These are phyloP conservation scores for Lasioglossum villosulum DNA, from an alignment of 2,888 invertebrate genomes.

Conservation along the genomic window DNA sequence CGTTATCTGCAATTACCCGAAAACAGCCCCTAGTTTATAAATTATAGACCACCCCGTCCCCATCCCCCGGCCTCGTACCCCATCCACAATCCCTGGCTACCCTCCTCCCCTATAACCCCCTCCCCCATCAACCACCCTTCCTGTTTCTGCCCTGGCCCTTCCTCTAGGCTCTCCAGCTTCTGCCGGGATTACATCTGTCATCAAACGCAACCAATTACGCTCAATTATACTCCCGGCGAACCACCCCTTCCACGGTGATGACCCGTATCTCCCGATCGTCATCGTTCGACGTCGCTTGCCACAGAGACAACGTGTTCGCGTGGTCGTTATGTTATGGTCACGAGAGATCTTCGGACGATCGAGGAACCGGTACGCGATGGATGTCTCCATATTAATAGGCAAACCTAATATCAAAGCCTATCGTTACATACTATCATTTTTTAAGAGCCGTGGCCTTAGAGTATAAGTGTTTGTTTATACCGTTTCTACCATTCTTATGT, in stretches of 20 bases:
- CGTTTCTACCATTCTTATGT: no score
- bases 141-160: neutral
- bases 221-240: conserved; percentile 76
- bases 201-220: conserved; percentile 81
- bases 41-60: conserved; percentile 81
- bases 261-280: conserved; percentile 3
- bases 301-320: neutral
- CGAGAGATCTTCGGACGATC: neutral
- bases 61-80: conserved; percentile 65
- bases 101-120: conserved; percentile 9
- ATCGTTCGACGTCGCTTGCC: neutral
- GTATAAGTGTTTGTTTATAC: no score
- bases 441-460: no score
- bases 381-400: no score
- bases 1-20: conserved; percentile 84
- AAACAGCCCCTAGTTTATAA: conserved; percentile 84
- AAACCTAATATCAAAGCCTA: no score
- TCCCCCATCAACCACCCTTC: conserved; percentile 3
- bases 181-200: conserved; percentile 81
- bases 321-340: conserved; percentile 16
- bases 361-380: neutral
- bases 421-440: no score
- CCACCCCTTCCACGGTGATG: conserved; percentile 41
- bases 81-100: conserved; percentile 16
- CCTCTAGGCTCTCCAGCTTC: conserved; percentile 44